Evolutionary conservation across 1,140 invertebrate species (phyloP).

Genomic region (Zeugodacus cucurbitae): DNA sequence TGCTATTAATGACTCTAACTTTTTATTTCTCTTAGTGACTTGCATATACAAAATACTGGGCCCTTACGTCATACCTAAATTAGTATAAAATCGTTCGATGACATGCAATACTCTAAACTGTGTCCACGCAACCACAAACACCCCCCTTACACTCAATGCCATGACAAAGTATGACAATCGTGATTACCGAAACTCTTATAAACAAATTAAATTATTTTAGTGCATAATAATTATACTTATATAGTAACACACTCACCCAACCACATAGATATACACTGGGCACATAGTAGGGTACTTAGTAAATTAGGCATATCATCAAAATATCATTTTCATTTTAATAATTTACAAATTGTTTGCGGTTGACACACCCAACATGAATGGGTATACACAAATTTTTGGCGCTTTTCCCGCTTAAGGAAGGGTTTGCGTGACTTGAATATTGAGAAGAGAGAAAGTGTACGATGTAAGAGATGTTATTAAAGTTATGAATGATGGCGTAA

Average conservation of each 20-base stretch:
- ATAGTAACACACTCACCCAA: too few relatives aligned
- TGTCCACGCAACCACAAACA: neutral
- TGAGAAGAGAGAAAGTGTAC: neutral
- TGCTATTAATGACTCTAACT: too few relatives aligned
- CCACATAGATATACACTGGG: too few relatives aligned
- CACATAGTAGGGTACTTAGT: neutral
- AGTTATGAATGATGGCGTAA: neutral
- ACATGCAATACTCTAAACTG: neutral
- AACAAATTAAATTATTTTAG: neutral
- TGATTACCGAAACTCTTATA: neutral
- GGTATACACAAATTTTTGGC: neutral
- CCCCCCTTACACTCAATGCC: neutral
- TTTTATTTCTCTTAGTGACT: too few relatives aligned
- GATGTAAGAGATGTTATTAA: neutral
- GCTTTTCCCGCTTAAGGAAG: neutral
- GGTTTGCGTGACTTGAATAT: neutral
- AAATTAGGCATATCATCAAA: neutral
- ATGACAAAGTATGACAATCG: neutral
- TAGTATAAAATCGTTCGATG: neutral
- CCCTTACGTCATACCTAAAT: too few relatives aligned
- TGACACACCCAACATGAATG: neutral
- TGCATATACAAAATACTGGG: too few relatives aligned
- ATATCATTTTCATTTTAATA: constrained; percentile 1
- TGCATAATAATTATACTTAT: neutral
- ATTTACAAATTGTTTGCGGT: neutral